Evolutionary conservation across 2,113 vertebrate genomes (phyloP), one percentile per base, ranked within the genome.

Genomic region (Cyprinodon brontotheroides): DNA sequence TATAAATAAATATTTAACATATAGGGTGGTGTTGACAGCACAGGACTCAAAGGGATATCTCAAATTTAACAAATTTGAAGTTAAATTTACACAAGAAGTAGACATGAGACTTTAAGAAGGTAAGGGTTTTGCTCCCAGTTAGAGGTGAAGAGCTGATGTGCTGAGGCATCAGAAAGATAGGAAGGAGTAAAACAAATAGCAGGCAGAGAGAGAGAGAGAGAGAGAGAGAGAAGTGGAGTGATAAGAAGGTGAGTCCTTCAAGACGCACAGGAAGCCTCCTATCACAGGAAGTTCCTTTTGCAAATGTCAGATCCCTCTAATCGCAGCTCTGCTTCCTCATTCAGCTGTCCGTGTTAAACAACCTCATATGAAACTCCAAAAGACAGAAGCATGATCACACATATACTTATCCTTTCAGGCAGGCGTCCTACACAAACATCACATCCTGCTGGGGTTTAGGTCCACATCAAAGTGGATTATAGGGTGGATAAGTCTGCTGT

Each of bases 391-490:
- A 7, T 70, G 45, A 84, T 78, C 80, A 66, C 22, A 72, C 78
- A 71, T 69, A 74, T 83, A 83, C 71, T 80, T 79, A 86, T 39
- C 48, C 78, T 3, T 79, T 68, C 77, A 66, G 90, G 75, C 82
- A 67, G 72, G 43, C 68, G 50, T 82, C 85, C 91, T 85, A 90
- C 84, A 86, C 82, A 88, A 90, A 90, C 87, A 88, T 78, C 74
- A 61, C 83, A 68, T 83, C 67, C 75, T 87, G 79, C 48, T 68
- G 65, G 77, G 69, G 81, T 70, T 41, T 50, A 86, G 65, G 86
- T 86, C 76, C 89, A 88, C 89, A 87, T 89, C 85, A 90, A 86
- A 89, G 86, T 53, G 77, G 85, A 92, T 92, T 91, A 89, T 11
- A 93, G 87, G 85, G 89, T 86, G 86, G 88, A 90, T 50, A 62